A percentile compares a stretch with the other conserved stretches of the same genome.
These are phyloP conservation scores for Nomada fabriciana DNA, from an alignment of 2,888 invertebrate genomes.

Conservation along the genomic window DNA sequence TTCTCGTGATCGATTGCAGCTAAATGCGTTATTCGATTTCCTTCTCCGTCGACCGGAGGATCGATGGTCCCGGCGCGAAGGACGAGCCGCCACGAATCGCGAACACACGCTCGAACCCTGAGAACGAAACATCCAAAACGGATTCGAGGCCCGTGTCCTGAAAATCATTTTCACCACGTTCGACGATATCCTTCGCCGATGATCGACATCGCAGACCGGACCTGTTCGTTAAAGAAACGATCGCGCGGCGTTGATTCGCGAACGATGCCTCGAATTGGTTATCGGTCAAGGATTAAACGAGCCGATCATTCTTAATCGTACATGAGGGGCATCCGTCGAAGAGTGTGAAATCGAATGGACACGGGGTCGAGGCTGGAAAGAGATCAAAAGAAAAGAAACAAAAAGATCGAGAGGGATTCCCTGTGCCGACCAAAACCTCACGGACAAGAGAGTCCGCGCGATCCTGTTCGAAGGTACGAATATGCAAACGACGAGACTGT, in stretches of 20 bases:
- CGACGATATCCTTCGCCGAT: neutral
- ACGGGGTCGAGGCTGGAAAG: constrained; percentile 20
- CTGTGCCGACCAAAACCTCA: constrained; percentile 35
- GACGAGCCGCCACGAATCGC: constrained; percentile 54
- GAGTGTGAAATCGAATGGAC: neutral
- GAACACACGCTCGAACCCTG: constrained; percentile 45
- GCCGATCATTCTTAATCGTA: too few species aligned
- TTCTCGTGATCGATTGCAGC: constrained; percentile 19
- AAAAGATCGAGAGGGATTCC: constrained; percentile 22
- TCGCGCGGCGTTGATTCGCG: neutral
- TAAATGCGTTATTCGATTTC: constrained; percentile 53
- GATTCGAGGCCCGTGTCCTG: constrained; percentile 15
- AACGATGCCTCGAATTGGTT: neutral
- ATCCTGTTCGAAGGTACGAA: constrained; percentile 52
- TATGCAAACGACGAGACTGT: constrained; percentile 5
- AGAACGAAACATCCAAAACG: constrained; percentile 1
- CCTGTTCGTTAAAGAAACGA: neutral
- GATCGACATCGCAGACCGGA: neutral
- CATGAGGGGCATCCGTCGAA: neutral
- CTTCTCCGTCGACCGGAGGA: constrained; percentile 62
- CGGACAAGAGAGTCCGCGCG: constrained; percentile 49
- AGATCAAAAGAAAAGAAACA: too few species aligned
- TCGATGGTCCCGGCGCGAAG: constrained; percentile 63
- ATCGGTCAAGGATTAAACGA: neutral
- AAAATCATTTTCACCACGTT: neutral